A percentile compares a stretch with the other conserved stretches of the same genome.
These are phyloP conservation scores for Ophthalmolycus amberensis DNA, from an alignment of 2,113 vertebrate species.

Conservation along the genomic window DNA sequence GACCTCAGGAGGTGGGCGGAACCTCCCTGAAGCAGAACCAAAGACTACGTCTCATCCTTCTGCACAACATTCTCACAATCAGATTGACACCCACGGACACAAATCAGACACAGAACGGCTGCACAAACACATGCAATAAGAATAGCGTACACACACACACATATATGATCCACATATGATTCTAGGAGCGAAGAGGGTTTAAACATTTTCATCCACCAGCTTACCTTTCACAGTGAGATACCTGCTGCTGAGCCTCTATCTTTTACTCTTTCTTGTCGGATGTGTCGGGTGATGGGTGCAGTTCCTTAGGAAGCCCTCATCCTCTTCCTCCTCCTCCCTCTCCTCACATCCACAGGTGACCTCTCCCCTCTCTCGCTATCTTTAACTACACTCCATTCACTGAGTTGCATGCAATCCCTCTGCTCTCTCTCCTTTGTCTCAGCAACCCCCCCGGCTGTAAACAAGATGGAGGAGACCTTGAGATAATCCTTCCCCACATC, in stretches of 20 bases:
- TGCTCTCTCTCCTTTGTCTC: constrained; percentile 42
- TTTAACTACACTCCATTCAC: constrained; percentile 31
- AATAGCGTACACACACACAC: background rate
- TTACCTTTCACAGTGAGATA: constrained; percentile 51
- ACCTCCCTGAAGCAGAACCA: background rate
- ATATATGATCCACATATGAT: background rate
- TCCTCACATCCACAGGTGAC: constrained; percentile 78
- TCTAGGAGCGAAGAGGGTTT: background rate
- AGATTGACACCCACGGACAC: background rate
- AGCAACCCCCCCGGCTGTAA: constrained; percentile 42
- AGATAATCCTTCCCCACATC: constrained; percentile 77
- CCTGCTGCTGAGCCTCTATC: constrained; percentile 11
- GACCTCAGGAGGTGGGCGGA: background rate
- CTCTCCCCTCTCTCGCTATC: constrained; percentile 36
- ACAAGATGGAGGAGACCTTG: constrained; percentile 75
- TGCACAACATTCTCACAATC: background rate
- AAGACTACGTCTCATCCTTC: background rate
- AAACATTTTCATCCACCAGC: background rate
- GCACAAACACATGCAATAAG: background rate
- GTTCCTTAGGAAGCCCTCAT: constrained; percentile 41
- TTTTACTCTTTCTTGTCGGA: background rate
- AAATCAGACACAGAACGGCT: background rate
- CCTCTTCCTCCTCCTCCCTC: constrained; percentile 42
- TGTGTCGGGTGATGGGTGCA: constrained; percentile 25
- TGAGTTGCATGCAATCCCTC: constrained; percentile 7